Conservation (phyloP, 1,140 invertebrate genomes). For the Sycophaga agraensis region DNA sequence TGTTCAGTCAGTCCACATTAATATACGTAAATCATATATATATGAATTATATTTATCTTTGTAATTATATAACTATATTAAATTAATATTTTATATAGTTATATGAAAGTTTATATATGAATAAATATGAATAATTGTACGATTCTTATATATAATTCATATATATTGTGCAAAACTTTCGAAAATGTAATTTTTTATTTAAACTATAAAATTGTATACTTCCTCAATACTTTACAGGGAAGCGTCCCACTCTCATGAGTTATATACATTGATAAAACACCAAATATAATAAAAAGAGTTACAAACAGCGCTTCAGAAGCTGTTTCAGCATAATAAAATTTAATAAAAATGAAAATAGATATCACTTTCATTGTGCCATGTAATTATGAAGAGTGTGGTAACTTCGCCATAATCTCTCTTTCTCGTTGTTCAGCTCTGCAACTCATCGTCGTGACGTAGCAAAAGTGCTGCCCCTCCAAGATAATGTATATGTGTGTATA, state of each 20-base stretch:
- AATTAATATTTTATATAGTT: too few relatives aligned
- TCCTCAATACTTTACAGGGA: conserved; percentile 4
- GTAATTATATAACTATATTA: too few relatives aligned
- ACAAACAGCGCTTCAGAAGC: neutral
- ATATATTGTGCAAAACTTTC: conserved; percentile 5
- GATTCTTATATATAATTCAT: conserved; percentile 13
- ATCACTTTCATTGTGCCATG: conserved; percentile 52
- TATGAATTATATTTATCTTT: conserved; percentile 7
- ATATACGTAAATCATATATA: conserved; percentile 13
- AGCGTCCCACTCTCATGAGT: conserved; percentile 19
- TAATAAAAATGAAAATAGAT: conserved; percentile 16
- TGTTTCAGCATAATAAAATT: neutral
- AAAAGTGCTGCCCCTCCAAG: conserved; percentile 56
- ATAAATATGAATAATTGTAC: neutral
- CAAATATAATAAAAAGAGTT: conserved; percentile 13
- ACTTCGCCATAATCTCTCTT: conserved; percentile 50
- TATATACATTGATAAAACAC: conserved; percentile 21
- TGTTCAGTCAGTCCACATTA: conserved; percentile 8
- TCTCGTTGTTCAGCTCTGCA: conserved; percentile 10
- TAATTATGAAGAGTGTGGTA: conserved; percentile 50
- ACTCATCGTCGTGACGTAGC: conserved; percentile 53
- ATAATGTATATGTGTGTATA: too few relatives aligned
- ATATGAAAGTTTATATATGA: too few relatives aligned
- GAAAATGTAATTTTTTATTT: neutral
- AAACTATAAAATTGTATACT: neutral